phyloP scores from a whole-genome alignment of 2,113 vertebrate species.

The Pseudopodoces humilis region DNA sequence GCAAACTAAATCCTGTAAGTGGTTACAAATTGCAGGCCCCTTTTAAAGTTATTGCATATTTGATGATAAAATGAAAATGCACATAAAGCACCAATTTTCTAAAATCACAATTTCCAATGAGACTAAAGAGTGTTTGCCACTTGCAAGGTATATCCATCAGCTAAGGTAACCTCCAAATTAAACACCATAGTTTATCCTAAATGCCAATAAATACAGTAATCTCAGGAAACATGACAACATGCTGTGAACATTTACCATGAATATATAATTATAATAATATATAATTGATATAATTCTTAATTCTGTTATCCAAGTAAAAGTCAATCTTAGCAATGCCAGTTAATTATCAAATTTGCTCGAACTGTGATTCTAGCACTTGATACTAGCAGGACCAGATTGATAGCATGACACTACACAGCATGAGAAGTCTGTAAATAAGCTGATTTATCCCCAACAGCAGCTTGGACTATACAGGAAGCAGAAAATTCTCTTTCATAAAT shows the following conservation, averaged over 20 bases:
- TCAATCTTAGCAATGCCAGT: background rate
- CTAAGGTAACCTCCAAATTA: background rate
- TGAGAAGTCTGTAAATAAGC: background rate
- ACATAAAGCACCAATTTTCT: background rate
- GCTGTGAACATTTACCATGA: background rate
- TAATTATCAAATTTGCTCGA: background rate
- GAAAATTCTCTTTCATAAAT: background rate
- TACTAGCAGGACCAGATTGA: background rate
- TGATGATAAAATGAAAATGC: background rate
- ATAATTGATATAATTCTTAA: background rate
- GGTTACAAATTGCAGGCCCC: background rate
- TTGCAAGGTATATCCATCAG: background rate
- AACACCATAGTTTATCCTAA: background rate
- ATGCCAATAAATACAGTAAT: background rate
- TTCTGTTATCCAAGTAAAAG: background rate
- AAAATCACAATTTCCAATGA: background rate
- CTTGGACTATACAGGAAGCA: background rate
- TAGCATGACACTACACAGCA: background rate
- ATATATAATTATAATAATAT: no score
- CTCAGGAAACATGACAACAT: background rate
- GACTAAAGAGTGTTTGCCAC: background rate
- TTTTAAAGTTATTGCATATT: background rate
- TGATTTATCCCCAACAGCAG: background rate
- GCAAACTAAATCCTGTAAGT: background rate
- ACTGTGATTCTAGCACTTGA: background rate